Percentiles rank a stretch among this genome's conserved stretches.
Evolutionary conservation across 1,140 invertebrate species (phyloP).

Genomic region (Drosophila chauvacae): DNA sequence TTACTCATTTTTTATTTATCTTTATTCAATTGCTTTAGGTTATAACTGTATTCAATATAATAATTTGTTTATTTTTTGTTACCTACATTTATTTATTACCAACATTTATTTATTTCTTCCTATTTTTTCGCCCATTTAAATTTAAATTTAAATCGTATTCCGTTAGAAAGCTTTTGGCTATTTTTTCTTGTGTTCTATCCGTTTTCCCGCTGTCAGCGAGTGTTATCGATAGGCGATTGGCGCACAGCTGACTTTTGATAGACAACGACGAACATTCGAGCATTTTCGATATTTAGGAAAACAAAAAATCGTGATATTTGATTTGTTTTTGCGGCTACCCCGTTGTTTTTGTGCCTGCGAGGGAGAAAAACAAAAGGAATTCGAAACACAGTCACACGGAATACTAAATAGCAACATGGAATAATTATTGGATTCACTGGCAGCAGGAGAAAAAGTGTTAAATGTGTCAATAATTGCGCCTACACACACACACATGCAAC

Average conservation of each 20-base stretch:
- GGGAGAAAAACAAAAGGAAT: neutral
- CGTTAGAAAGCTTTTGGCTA: neutral
- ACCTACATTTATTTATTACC: too few species aligned
- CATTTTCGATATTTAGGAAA: neutral
- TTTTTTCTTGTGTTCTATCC: neutral
- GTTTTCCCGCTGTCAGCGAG: neutral
- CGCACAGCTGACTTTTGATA: constrained; percentile 22
- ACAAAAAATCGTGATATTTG: too few species aligned
- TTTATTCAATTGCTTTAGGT: too few species aligned
- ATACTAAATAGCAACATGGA: constrained; percentile 25
- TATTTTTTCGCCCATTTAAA: too few species aligned
- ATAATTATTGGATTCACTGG: constrained; percentile 7
- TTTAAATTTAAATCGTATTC: too few species aligned
- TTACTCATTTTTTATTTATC: too few species aligned
- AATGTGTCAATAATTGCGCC: constrained; percentile 16
- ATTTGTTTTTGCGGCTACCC: constrained; percentile 16
- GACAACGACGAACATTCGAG: constrained; percentile 18
- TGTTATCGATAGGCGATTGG: constrained; percentile 9
- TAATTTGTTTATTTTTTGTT: too few species aligned
- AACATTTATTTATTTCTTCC: too few species aligned
- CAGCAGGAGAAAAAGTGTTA: neutral
- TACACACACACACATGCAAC: constrained; percentile 4
- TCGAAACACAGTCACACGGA: neutral
- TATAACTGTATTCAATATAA: too few species aligned
- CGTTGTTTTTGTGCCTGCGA: neutral